Evolutionary conservation across 92 coral and sea anemone genomes (phyloP).

Genomic region (Blastomussa wellsi): DNA sequence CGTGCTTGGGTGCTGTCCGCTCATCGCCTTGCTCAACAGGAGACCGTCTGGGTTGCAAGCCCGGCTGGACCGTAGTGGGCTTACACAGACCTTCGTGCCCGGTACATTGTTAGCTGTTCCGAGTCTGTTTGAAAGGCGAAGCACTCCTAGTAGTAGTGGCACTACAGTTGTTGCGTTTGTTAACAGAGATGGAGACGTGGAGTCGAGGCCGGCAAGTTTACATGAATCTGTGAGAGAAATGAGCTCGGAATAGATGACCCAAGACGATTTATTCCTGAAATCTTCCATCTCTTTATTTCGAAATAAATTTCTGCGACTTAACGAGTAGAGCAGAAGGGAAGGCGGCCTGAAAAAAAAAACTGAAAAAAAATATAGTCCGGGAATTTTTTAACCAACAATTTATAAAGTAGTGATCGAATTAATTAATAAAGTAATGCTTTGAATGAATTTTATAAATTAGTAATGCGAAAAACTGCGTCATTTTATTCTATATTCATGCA

Average conservation of each 20-base stretch:
- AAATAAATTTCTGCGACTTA: no score
- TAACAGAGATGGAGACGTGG: slow-evolving; percentile 7
- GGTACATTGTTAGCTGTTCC: slow-evolving; percentile 2
- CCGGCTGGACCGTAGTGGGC: neutral
- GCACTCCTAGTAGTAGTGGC: neutral
- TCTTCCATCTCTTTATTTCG: no score
- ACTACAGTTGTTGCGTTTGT: slow-evolving; percentile 6
- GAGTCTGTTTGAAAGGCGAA: slow-evolving; percentile 11
- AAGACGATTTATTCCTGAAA: no score
- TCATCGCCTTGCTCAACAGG: neutral
- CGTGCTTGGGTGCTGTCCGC: slow-evolving; percentile 9
- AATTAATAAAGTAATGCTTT: no score
- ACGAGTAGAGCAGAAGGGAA: no score
- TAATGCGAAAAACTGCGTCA: no score
- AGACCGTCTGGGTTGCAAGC: neutral
- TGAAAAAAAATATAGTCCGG: no score
- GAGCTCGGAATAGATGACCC: neutral
- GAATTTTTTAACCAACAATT: no score
- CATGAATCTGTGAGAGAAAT: neutral
- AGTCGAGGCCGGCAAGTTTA: slow-evolving; percentile 7
- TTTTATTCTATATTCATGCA: no score
- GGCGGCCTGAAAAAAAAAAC: no score
- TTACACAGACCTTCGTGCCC: neutral
- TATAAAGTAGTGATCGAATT: no score
- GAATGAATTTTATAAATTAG: no score